Conservation (phyloP, 2,797 vertebrate species). For the Odontamblyopus rebecca region DNA sequence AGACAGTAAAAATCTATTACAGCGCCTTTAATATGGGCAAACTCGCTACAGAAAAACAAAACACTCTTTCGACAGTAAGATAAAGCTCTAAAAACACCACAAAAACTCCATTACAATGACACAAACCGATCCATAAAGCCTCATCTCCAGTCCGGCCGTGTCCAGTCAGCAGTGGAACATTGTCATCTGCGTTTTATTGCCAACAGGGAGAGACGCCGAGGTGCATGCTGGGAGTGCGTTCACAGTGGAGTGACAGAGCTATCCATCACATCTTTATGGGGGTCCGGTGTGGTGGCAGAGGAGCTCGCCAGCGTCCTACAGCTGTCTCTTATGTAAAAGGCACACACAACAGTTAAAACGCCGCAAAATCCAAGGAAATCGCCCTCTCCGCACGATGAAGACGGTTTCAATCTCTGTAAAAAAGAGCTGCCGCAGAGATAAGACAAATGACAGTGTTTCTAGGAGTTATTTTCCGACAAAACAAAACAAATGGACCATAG, state of each 20-base stretch:
- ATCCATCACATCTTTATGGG: slow-evolving; percentile 68
- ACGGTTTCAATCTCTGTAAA: not conserved
- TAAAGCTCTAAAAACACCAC: not conserved
- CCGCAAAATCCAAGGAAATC: not conserved
- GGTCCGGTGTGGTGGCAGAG: slow-evolving; percentile 47
- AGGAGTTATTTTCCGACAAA: not conserved
- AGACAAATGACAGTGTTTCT: not conserved
- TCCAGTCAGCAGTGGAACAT: slow-evolving; percentile 10
- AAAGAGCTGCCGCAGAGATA: not conserved
- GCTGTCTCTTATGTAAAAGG: slow-evolving; percentile 57
- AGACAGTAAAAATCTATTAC: too few relatives aligned
- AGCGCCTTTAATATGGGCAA: not conserved
- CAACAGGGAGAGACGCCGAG: slow-evolving; percentile 22
- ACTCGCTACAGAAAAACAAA: not conserved
- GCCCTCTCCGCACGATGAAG: not conserved
- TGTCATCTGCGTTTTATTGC: slow-evolving; percentile 9
- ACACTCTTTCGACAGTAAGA: too few relatives aligned
- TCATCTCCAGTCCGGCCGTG: not conserved
- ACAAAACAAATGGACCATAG: not conserved
- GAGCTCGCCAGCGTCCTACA: slow-evolving; percentile 51
- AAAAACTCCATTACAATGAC: not conserved
- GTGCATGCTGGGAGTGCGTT: slow-evolving; percentile 41
- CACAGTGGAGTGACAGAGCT: slow-evolving; percentile 56
- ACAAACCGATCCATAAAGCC: not conserved
- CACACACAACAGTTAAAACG: not conserved